A percentile compares a stretch with the other conserved stretches of the same genome.
Evolutionary conservation across 2,888 invertebrate genomes (phyloP).

Genomic region (Amblyteles armatorius): DNA sequence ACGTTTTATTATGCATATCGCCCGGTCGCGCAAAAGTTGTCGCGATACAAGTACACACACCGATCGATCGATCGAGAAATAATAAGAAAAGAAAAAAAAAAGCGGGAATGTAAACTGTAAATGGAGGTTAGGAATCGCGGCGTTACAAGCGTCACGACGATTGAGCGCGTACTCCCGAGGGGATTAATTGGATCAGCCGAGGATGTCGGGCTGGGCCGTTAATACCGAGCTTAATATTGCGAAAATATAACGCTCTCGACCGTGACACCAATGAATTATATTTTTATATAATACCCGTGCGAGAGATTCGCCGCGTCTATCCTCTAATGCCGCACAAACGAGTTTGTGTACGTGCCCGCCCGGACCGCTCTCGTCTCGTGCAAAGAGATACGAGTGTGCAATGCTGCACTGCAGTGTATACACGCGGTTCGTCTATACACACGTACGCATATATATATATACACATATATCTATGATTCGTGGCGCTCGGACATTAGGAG

Average conservation of each 20-base stretch:
- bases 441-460: not conserved
- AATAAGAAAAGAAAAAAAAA: not conserved
- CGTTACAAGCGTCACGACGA: not conserved
- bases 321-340: slow-evolving; percentile 10
- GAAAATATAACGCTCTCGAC: slow-evolving; percentile 74
- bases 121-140: not conserved
- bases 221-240: slow-evolving; percentile 68
- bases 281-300: slow-evolving; percentile 74
- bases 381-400: slow-evolving; percentile 6
- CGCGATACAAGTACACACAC: not conserved
- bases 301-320: slow-evolving; percentile 61
- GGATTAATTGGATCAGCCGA: slow-evolving; percentile 59
- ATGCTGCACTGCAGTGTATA: not conserved
- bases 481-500: slow-evolving; percentile 23
- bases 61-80: not conserved
- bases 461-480: not conserved
- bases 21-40: slow-evolving; percentile 7
- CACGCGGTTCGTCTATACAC: not conserved
- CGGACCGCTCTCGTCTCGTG: not conserved
- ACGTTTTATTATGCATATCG: slow-evolving; percentile 41
- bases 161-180: not conserved
- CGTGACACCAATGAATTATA: slow-evolving; percentile 79
- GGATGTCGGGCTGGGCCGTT: slow-evolving; percentile 48
- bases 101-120: not conserved
- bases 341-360: not conserved